Base-by-base conservation (phyloP, 2,113 vertebrate genomes). In the Oreotrochilus melanogaster region DNA sequence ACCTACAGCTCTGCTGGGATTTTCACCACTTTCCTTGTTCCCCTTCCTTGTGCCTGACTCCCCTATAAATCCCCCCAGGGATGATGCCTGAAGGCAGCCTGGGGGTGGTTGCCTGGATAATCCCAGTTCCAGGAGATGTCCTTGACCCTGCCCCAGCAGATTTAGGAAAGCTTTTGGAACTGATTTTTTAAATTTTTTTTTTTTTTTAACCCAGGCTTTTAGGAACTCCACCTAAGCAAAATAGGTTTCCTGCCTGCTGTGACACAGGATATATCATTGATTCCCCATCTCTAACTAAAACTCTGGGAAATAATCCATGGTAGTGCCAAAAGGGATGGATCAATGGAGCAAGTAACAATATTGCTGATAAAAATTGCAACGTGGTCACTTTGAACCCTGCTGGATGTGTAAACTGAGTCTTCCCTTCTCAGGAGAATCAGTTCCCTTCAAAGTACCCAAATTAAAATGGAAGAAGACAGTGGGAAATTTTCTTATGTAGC, bases 171-270 rank as follows among this genome's bases (percentile, higher is more conserved):
- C 2, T 80, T 91, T 50, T 28, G 31, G 33, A 8, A 83, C 28
- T 5, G 47, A n/a, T n/a, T n/a, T n/a, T n/a, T n/a, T n/a, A n/a
- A n/a, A n/a, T n/a, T n/a, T n/a, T n/a, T n/a, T n/a, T n/a, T n/a
- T n/a, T n/a, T n/a, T n/a, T n/a, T n/a, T n/a, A n/a, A n/a, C n/a
- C n/a, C 5, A 5, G 1, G 3, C 19, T 71, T 89, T 89, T 65
- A 21, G 21, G 37, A 92, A 42, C 2, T 6, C 1, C 11, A 11
- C 7, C 22, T 5, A 45, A 75, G 19, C 78, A 57, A 87, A 82
- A 48, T 2, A 19, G 3, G 2, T 53, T 86, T 75, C 18, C 19
- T 4, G 1, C 7, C 3, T 21, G 16, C 19, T 56, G 3, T 67
- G 33, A 54, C 18, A 69, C 3, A 37, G 3, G 3, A 24, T 43